Evolutionary conservation across 1,140 invertebrate species (phyloP).

Genomic region (Ostrea edulis): DNA sequence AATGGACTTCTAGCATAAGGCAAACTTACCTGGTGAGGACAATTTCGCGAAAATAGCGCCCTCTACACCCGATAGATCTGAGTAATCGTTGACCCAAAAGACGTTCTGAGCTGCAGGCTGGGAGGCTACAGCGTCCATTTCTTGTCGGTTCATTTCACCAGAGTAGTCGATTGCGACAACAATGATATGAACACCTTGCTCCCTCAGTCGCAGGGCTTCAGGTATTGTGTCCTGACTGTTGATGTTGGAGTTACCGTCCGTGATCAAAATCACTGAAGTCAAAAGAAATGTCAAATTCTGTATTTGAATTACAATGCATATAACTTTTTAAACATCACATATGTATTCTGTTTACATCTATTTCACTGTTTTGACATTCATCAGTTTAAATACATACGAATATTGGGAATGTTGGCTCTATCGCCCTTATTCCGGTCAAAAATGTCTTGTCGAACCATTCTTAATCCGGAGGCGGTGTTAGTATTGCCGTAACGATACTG

Average conservation of each 20-base stretch:
- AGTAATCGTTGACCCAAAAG: slow-evolving; percentile 63
- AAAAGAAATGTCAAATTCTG: not conserved
- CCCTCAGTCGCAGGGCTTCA: slow-evolving; percentile 65
- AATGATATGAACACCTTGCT: slow-evolving; percentile 67
- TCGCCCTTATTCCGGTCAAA: slow-evolving; percentile 65
- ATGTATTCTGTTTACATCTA: no score
- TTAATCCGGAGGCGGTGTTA: slow-evolving; percentile 72
- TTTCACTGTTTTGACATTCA: not conserved
- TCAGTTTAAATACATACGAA: slow-evolving; percentile 64
- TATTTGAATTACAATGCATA: not conserved
- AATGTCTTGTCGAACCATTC: slow-evolving; percentile 63
- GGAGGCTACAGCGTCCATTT: slow-evolving; percentile 69
- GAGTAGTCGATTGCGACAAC: slow-evolving; percentile 64
- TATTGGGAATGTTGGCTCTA: slow-evolving; percentile 66
- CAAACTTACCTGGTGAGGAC: not conserved
- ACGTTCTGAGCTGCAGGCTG: slow-evolving; percentile 65
- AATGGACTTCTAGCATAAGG: no score
- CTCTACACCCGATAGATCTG: slow-evolving; percentile 58
- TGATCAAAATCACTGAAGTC: slow-evolving; percentile 72
- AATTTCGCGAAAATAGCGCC: not conserved
- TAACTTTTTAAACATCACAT: not conserved
- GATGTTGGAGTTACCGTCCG: slow-evolving; percentile 74
- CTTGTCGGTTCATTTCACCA: slow-evolving; percentile 65
- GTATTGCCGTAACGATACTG: slow-evolving; percentile 73
- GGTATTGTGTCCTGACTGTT: slow-evolving; percentile 68